phyloP scores from a whole-genome alignment of 2,797 vertebrate genomes.

The Lateolabrax maculatus region DNA sequence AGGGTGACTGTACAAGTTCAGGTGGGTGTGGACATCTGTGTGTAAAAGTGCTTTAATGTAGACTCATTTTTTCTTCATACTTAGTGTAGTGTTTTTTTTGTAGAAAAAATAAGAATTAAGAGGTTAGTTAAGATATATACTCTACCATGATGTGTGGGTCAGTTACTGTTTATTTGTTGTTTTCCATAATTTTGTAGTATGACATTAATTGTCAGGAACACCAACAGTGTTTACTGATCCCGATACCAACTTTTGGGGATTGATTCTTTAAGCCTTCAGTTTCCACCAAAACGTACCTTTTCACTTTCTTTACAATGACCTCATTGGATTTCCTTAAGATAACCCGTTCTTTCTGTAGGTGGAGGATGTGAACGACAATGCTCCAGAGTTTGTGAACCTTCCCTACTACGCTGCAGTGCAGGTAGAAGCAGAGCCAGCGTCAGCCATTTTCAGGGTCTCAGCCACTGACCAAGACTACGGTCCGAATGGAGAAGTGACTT shows the following conservation, averaged over 20 bases:
- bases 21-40: slow-evolving; percentile 70
- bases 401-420: slow-evolving; percentile 96
- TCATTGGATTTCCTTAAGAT: neutral
- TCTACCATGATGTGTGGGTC: neutral
- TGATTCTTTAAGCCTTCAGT: neutral
- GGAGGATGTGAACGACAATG: slow-evolving; percentile 95
- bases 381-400: slow-evolving; percentile 93
- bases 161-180: neutral
- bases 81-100: neutral
- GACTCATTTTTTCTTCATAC: neutral
- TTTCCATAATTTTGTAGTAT: neutral
- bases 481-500: slow-evolving; percentile 91
- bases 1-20: slow-evolving; percentile 91
- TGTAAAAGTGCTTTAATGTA: neutral
- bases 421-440: slow-evolving; percentile 90
- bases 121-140: neutral
- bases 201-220: neutral
- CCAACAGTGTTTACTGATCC: neutral
- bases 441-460: slow-evolving; percentile 88
- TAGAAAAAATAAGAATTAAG: too few species aligned
- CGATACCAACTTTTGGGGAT: neutral
- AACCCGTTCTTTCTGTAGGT: slow-evolving; percentile 74
- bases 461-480: slow-evolving; percentile 92
- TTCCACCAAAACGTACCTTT: neutral
- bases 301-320: neutral